Evolutionary conservation across 2,113 vertebrate species (phyloP), one percentile per base, ranked within the genome.

Genomic region (Passer montanus): DNA sequence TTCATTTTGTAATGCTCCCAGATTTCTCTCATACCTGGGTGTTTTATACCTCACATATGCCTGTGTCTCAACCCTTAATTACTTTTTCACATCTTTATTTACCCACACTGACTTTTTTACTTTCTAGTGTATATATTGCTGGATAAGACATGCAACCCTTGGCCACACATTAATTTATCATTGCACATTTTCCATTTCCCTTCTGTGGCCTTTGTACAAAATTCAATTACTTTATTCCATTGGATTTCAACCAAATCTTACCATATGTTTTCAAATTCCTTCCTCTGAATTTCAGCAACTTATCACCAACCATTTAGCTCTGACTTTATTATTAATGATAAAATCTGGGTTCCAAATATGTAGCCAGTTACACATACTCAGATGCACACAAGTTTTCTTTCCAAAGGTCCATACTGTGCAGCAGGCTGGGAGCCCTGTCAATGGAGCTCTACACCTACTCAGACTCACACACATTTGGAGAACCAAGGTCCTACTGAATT

Each of bases 221-320:
- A 96, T 97, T 94, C 94, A 94, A 96, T 97, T 97, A 96, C 81
- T 97, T 97, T 96, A 96, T 93, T 87, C 66, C 35, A 31, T 88
- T 96, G 94, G 89, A 89, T 95, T 89, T 88, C 55, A 67, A 81
- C 91, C 84, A 93, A 74, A 24, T 81, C 80, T 95, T 97, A 95
- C 95, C 96, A 96, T 96, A 97, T 86, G 95, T 88, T 94, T 93
- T 91, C 64, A 94, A 94, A 97, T 97, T 89, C 84, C 88, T 81
- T 73, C 77, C 50, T 95, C 77, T 91, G 94, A 98, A 96, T 97
- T 95, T 81, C 75, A 95, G 59, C 72, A 93, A 89, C 85, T 96
- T 96, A 94, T 94, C 96, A 94, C 77, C 80, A 87, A 89, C 80
- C 72, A 69, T 95, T 97, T 97, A 93, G 83, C 90, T 91, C 52